Evolutionary conservation across 2,888 invertebrate genomes (phyloP), one percentile per base, ranked within the genome.

Genomic region (Drosophila neotestacea): DNA sequence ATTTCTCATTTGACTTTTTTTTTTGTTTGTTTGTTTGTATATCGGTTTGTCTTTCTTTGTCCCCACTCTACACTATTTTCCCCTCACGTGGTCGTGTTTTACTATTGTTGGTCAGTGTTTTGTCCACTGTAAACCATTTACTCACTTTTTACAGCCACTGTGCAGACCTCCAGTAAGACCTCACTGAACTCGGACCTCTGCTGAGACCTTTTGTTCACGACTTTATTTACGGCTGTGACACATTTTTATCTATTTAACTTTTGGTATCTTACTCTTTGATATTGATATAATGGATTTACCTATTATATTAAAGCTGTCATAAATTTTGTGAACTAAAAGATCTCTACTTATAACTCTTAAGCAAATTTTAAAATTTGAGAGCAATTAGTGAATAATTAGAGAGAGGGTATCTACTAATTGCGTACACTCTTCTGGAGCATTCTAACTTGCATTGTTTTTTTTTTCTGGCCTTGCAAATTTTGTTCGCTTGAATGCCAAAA

Each of bases 91-190:
- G 38, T 51, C 47, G 27, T 11, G 30, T n/a, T 2, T 32, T 34
- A 16, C 30, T 30, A 51, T 60, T 74, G 47, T 51, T 60, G 55
- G 72, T 68, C 74, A 71, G 44, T 30, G 38, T 38, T 65, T 59
- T 60, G 65, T 59, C 59, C 50, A 65, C 59, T 58, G 58, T 58
- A 56, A 56, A 28, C 58, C 47, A 58, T 67, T 56, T 46, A 54
- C 50, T 44, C 41, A 46, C 68, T 44, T 61, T 77, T 67, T 30
- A 36, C 34, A 11, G 71, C 69, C 74, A 74, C 69, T 61, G 74
- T 61, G 42, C 50, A 50, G 41, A 27, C 30, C 44, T 16, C 16
- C 42, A 61, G 10, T 13, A 16, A 36, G 46, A 56, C 41, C 42
- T 34, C 16, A 27, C 16, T 54, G 46, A 66, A 42, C 60, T 60